phyloP scores from a whole-genome alignment of 2,888 invertebrate genomes.

The Zhengitettix transpicula region DNA sequence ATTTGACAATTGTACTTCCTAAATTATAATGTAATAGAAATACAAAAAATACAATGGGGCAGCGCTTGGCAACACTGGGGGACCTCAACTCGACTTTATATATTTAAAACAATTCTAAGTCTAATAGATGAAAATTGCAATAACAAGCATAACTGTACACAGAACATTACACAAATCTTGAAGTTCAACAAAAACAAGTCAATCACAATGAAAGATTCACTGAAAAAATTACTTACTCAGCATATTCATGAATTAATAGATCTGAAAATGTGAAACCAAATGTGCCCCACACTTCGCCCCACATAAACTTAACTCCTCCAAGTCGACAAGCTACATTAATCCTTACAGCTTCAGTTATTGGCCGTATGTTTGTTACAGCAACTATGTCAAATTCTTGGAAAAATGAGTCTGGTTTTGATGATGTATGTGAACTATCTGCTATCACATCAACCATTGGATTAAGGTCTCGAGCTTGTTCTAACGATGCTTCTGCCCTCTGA shows the following conservation, averaged over 20 bases:
- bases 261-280: slow-evolving; percentile 86
- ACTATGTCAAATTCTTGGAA: slow-evolving; percentile 67
- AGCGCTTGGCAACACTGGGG: no score
- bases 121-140: no score
- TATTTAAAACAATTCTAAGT: no score
- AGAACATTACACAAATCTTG: no score
- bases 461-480: slow-evolving; percentile 59
- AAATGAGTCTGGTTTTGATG: slow-evolving; percentile 50
- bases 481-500: slow-evolving; percentile 69
- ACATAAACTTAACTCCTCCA: slow-evolving; percentile 64
- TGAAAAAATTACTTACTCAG: slow-evolving; percentile 42
- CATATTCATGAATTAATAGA: slow-evolving; percentile 65
- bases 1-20: no score
- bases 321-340: slow-evolving; percentile 62
- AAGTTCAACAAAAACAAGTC: no score
- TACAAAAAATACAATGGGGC: no score
- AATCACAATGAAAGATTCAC: no score
- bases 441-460: slow-evolving; percentile 87
- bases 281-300: slow-evolving; percentile 85
- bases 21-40: no score
- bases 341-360: slow-evolving; percentile 49
- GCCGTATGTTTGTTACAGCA: slow-evolving; percentile 52
- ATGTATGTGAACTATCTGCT: slow-evolving; percentile 43
- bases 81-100: no score
- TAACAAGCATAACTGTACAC: no score